Evolutionary conservation across 1,140 invertebrate genomes (phyloP).

Genomic region (Drosophila virilis): DNA sequence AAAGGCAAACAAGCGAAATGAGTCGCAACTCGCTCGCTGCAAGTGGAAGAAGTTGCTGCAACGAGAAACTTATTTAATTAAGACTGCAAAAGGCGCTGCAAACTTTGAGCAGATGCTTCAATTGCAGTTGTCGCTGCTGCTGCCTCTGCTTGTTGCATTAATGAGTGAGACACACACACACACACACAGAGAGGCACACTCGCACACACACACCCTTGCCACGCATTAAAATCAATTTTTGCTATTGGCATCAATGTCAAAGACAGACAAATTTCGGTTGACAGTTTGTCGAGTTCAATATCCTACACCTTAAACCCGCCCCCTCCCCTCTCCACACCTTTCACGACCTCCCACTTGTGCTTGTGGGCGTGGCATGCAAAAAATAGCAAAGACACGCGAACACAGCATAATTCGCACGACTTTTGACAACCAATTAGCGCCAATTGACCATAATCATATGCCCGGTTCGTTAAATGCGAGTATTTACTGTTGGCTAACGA

Average conservation of each 20-base stretch:
- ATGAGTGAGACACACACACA: conserved; percentile 53
- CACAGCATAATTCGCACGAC: conserved; percentile 34
- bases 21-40: conserved; percentile 29
- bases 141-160: conserved; percentile 52
- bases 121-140: conserved; percentile 6
- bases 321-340: background rate
- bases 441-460: conserved; percentile 41
- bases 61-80: conserved; percentile 73
- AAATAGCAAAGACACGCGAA: conserved; percentile 32
- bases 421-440: conserved; percentile 64
- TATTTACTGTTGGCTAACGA: conserved; percentile 23
- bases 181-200: conserved; percentile 29
- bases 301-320: background rate
- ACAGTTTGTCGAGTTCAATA: conserved; percentile 55
- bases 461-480: conserved; percentile 21
- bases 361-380: conserved; percentile 28
- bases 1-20: conserved; percentile 45
- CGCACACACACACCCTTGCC: background rate
- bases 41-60: conserved; percentile 36
- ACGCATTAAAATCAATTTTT: conserved; percentile 50
- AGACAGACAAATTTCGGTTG: conserved; percentile 35
- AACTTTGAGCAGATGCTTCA: conserved; percentile 32
- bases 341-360: background rate
- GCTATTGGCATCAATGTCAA: conserved; percentile 72
- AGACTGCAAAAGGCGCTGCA: conserved; percentile 51